A percentile compares a stretch with the other conserved stretches of the same genome.
Evolutionary conservation across 2,113 vertebrate genomes (phyloP).

Genomic region (Cheirogaleus medius): DNA sequence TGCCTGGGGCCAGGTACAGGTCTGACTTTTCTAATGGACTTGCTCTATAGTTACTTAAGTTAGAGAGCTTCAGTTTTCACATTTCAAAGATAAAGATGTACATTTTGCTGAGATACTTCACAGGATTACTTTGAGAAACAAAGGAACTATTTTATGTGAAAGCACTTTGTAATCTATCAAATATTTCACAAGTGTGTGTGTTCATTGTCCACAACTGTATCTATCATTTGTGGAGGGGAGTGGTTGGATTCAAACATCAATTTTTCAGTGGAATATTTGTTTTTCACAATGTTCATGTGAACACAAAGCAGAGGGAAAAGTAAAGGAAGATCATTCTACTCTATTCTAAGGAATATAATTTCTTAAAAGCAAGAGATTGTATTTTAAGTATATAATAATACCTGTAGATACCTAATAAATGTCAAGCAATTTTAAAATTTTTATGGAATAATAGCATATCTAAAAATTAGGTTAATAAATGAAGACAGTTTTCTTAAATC

Average conservation of each 20-base stretch:
- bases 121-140: not conserved
- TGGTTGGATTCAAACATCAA: not conserved
- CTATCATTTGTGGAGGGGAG: not conserved
- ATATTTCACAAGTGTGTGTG: not conserved
- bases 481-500: not conserved
- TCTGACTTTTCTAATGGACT: not conserved
- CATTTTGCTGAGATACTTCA: not conserved
- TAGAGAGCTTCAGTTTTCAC: not conserved
- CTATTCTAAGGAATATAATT: not conserved
- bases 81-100: not conserved
- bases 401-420: not conserved
- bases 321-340: not conserved
- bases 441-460: not conserved
- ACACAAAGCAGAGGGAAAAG: not conserved
- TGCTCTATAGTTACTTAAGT: not conserved
- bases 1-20: no score
- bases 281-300: not conserved
- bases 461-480: conserved; percentile 4
- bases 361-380: not conserved
- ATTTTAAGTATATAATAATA: not conserved
- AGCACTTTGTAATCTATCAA: not conserved
- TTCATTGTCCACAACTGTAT: not conserved
- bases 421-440: not conserved
- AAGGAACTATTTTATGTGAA: not conserved
- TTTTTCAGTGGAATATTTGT: not conserved